These are phyloP conservation scores for Tragelaphus imberbis DNA, from an alignment of 2,113 vertebrate genomes.

Conservation along the genomic window DNA sequence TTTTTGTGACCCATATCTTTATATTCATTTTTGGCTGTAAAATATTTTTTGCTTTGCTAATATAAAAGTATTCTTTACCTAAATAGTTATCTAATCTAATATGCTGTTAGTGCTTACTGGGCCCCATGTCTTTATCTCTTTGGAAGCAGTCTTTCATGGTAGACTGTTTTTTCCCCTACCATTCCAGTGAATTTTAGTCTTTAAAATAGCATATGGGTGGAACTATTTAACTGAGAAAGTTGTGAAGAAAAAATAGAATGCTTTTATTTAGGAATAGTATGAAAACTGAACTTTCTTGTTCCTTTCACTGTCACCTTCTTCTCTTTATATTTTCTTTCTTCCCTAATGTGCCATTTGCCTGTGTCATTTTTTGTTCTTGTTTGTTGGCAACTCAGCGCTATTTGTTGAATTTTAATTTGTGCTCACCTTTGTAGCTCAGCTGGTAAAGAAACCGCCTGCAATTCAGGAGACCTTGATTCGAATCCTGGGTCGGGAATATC, in stretches of 20 bases:
- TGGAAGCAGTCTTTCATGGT: neutral
- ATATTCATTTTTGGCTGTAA: neutral
- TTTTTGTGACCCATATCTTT: neutral
- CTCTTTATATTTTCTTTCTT: neutral
- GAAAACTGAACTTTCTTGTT: neutral
- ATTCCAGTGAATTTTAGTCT: neutral
- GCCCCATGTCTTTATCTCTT: neutral
- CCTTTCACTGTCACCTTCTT: neutral
- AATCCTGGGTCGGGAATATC: neutral
- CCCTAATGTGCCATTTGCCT: neutral
- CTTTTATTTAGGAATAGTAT: neutral
- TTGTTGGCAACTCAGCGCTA: neutral
- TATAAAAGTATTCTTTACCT: neutral
- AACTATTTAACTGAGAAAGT: neutral
- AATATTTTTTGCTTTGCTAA: neutral
- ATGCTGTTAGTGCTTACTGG: neutral
- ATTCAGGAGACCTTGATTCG: neutral
- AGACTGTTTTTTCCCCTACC: neutral
- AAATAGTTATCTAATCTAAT: neutral
- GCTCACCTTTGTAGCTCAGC: neutral
- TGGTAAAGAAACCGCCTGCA: neutral
- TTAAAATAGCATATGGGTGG: neutral
- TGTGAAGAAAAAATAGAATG: conserved; percentile 3
- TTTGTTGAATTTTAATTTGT: neutral
- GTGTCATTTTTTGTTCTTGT: neutral